A percentile compares a stretch with the other conserved stretches of the same genome.
These are phyloP conservation scores for Philhelius pedissequus DNA, from an alignment of 2,888 invertebrate genomes.

Conservation along the genomic window DNA sequence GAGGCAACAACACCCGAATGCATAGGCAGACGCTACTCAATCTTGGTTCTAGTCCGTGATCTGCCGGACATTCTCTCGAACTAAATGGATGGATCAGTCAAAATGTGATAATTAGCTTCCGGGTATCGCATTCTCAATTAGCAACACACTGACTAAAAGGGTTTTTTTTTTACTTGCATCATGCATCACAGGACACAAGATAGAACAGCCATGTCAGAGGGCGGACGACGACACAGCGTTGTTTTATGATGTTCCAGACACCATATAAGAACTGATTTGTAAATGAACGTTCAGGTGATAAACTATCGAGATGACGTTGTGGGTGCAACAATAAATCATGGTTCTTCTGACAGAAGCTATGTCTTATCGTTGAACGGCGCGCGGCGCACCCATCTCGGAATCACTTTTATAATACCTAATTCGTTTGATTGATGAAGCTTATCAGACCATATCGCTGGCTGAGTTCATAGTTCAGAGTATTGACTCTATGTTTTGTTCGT, in stretches of 20 bases:
- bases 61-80: constrained; percentile 31
- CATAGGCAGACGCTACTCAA: not conserved
- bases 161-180: not conserved
- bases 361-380: constrained; percentile 25
- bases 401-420: constrained; percentile 29
- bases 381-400: constrained; percentile 26
- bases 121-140: constrained; percentile 52
- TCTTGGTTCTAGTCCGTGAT: constrained; percentile 16
- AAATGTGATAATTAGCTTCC: constrained; percentile 56
- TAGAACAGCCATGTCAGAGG: not conserved
- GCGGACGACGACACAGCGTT: too few species aligned
- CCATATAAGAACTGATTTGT: constrained; percentile 11
- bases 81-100: constrained; percentile 42
- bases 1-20: not conserved
- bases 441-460: constrained; percentile 32
- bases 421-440: constrained; percentile 52
- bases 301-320: constrained; percentile 51
- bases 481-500: constrained; percentile 15
- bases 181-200: not conserved
- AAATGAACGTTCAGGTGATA: constrained; percentile 42
- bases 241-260: not conserved
- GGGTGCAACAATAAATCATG: constrained; percentile 62
- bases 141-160: not conserved
- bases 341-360: constrained; percentile 51
- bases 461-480: constrained; percentile 44